Percentiles rank a stretch among this genome's conserved stretches.
Conservation (phyloP, 2,888 invertebrate species). For the Drosophila mettleri region DNA sequence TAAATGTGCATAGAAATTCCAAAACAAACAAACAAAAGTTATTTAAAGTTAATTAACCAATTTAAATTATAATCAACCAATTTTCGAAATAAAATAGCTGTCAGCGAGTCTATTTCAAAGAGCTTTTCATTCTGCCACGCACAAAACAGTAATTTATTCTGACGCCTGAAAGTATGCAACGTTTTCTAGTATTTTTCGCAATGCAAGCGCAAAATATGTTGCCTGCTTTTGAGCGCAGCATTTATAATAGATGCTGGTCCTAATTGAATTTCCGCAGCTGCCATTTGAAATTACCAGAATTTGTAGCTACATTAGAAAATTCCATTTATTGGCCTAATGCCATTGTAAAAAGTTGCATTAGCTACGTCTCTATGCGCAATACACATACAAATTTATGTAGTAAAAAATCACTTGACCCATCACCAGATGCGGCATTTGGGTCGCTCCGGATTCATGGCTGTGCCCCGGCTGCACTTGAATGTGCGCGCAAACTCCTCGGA, state of each 20-base stretch:
- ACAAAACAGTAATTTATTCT: conserved; percentile 8
- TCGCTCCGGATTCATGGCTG: conserved; percentile 86
- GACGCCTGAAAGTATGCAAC: conserved; percentile 43
- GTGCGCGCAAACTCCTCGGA: conserved; percentile 90
- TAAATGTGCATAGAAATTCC: conserved; percentile 38
- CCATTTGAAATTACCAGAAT: neutral
- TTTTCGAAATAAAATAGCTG: neutral
- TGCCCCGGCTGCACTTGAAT: conserved; percentile 87
- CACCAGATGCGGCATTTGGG: conserved; percentile 87
- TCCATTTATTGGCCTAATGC: conserved; percentile 46
- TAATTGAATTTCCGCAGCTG: neutral
- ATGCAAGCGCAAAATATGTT: neutral
- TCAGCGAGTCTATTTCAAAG: neutral
- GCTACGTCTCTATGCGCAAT: conserved; percentile 11
- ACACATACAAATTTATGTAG: conserved; percentile 36
- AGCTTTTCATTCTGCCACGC: neutral
- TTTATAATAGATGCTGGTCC: neutral
- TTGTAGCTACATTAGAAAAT: conserved; percentile 12
- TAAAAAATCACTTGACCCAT: conserved; percentile 68
- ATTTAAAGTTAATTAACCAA: neutral
- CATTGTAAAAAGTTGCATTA: conserved; percentile 26
- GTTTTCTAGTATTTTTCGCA: neutral
- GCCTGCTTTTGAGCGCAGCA: conserved; percentile 37
- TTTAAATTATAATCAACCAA: neutral
- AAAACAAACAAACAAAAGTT: neutral